phyloP scores from a whole-genome alignment of 2,113 vertebrate species.

The Tragelaphus imberbis region DNA sequence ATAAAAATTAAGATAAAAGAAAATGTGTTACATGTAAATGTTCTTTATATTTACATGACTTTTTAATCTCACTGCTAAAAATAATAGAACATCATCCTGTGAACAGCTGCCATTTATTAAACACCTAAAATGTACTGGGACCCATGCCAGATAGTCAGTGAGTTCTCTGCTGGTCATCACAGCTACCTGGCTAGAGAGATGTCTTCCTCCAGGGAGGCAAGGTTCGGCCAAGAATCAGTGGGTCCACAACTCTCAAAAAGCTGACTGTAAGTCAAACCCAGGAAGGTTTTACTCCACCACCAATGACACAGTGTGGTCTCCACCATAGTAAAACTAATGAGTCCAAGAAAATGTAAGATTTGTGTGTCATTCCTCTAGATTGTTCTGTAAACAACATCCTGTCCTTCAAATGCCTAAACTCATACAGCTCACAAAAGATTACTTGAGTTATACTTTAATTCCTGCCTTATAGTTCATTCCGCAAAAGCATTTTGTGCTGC shows the following conservation, averaged over 20 bases:
- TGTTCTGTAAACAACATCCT: neutral
- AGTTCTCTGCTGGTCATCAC: neutral
- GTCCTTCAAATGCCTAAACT: constrained; percentile 44
- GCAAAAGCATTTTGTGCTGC: neutral
- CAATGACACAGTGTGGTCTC: neutral
- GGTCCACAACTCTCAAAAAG: neutral
- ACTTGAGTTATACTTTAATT: constrained; percentile 52
- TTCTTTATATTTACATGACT: neutral
- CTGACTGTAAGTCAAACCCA: neutral
- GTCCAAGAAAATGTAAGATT: neutral
- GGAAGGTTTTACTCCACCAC: neutral
- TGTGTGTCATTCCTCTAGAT: neutral
- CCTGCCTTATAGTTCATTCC: constrained; percentile 33
- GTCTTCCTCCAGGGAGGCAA: neutral
- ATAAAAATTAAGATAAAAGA: neutral
- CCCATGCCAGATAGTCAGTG: neutral
- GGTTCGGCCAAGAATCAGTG: neutral
- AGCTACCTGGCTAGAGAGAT: too few relatives aligned
- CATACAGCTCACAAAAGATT: neutral
- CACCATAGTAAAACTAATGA: neutral
- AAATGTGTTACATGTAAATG: neutral
- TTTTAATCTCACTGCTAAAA: neutral
- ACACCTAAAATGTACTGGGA: neutral
- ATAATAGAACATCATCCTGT: neutral
- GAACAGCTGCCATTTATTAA: neutral